Evolutionary conservation across 2,113 vertebrate species (phyloP).

Genomic region (Malurus melanocephalus): DNA sequence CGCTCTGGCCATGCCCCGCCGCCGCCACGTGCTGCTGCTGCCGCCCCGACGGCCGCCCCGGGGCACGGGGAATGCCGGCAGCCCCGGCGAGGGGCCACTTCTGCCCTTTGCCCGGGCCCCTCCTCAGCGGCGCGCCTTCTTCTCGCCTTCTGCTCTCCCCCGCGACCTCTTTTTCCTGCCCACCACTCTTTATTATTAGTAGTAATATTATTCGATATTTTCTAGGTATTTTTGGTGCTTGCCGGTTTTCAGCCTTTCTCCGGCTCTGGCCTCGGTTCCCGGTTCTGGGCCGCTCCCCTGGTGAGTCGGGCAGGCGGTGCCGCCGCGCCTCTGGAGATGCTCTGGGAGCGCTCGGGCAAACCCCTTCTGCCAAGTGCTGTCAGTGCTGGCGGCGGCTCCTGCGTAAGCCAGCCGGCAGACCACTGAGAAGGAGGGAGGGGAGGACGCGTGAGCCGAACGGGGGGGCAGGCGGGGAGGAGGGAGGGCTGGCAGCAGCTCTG

Average conservation of each 20-base stretch:
- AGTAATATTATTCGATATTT: not conserved
- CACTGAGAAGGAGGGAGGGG: conserved; percentile 10
- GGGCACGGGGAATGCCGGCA: not conserved
- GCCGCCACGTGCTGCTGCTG: not conserved
- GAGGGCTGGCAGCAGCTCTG: not conserved
- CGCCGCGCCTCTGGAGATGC: not conserved
- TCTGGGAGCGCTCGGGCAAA: conserved; percentile 6
- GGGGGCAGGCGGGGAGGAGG: not conserved
- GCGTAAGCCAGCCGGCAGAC: conserved; percentile 48
- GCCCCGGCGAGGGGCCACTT: not conserved
- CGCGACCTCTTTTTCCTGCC: not conserved
- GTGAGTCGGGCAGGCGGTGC: not conserved
- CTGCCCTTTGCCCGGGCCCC: not conserved
- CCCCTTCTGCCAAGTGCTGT: conserved; percentile 7
- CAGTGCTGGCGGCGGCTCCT: conserved; percentile 54
- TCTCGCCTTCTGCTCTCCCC: not conserved
- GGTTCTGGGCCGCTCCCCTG: not conserved
- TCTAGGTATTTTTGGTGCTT: not conserved
- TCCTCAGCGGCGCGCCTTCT: not conserved
- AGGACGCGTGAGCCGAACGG: conserved; percentile 6
- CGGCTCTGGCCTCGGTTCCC: not conserved
- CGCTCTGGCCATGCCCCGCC: not conserved
- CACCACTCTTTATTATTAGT: not conserved
- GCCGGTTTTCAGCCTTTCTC: not conserved
- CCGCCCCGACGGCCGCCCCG: not conserved